A percentile compares a stretch with the other conserved stretches of the same genome.
Conservation (phyloP, 2,888 invertebrate genomes). For the Entomobrya proxima region DNA sequence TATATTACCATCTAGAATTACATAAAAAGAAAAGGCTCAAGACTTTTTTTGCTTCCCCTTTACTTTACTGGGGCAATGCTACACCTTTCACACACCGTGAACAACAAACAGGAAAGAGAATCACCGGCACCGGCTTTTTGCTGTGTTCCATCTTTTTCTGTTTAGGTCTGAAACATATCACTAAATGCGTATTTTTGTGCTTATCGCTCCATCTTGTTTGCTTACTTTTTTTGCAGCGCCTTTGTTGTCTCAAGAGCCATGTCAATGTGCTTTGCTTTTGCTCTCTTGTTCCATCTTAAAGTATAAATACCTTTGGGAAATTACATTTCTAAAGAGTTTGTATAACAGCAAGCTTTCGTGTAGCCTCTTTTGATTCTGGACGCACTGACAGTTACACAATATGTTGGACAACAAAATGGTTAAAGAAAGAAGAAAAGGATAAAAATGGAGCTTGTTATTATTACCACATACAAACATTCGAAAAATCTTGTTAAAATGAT, state of each 20-base stretch:
- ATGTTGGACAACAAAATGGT: not conserved
- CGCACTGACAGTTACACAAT: not conserved
- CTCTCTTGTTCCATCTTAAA: conserved; percentile 46
- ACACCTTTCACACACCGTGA: too few species aligned
- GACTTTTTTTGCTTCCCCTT: too few species aligned
- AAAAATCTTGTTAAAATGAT: not conserved
- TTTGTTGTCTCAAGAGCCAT: conserved; percentile 26
- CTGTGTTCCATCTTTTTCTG: too few species aligned
- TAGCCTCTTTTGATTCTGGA: not conserved
- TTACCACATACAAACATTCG: not conserved
- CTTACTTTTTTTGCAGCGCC: not conserved
- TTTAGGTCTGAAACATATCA: too few species aligned
- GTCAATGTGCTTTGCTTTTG: conserved; percentile 10
- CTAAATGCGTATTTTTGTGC: too few species aligned
- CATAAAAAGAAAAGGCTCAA: too few species aligned
- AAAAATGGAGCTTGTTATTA: not conserved
- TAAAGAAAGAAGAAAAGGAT: not conserved
- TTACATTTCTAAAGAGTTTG: conserved; percentile 41
- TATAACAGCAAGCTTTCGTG: conserved; percentile 3
- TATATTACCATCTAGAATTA: too few species aligned
- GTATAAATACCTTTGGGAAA: conserved; percentile 51
- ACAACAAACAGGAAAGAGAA: too few species aligned
- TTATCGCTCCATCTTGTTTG: not conserved
- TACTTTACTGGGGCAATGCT: too few species aligned
- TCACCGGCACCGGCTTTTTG: too few species aligned